Evolutionary conservation across 2,797 vertebrate genomes (phyloP).

Genomic region (Anguilla megastoma): DNA sequence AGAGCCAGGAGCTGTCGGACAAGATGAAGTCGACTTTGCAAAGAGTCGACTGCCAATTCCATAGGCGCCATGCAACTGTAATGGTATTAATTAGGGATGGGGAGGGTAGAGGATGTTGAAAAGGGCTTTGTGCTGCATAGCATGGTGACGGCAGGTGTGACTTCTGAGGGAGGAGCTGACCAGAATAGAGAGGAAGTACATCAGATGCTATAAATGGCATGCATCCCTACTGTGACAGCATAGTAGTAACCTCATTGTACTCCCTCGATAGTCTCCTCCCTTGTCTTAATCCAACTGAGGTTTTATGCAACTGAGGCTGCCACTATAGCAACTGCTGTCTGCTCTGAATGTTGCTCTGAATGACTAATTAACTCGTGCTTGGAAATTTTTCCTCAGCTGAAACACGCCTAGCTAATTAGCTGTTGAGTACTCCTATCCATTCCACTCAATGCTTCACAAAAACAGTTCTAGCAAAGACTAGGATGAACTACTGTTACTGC

Average conservation of each 20-base stretch:
- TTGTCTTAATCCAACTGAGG: not conserved
- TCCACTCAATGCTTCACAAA: not conserved
- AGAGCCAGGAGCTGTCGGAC: too few relatives aligned
- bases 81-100: too few relatives aligned
- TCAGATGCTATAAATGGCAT: not conserved
- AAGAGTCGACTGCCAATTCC: too few relatives aligned
- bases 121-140: not conserved
- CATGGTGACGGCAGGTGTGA: not conserved
- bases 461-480: not conserved
- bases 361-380: not conserved
- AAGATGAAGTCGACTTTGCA: too few relatives aligned
- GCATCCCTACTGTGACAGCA: too few relatives aligned
- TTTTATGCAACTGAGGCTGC: not conserved
- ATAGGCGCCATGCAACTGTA: too few relatives aligned
- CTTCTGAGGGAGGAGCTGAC: not conserved
- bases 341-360: not conserved
- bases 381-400: not conserved
- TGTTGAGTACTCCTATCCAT: not conserved
- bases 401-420: not conserved
- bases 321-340: not conserved
- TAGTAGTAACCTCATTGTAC: not conserved
- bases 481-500: not conserved
- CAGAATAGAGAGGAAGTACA: not conserved
- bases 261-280: not conserved
- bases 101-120: too few relatives aligned